Evolutionary conservation across 2,113 vertebrate species (phyloP), one percentile per base, ranked within the genome.

Genomic region (Isurus oxyrinchus): DNA sequence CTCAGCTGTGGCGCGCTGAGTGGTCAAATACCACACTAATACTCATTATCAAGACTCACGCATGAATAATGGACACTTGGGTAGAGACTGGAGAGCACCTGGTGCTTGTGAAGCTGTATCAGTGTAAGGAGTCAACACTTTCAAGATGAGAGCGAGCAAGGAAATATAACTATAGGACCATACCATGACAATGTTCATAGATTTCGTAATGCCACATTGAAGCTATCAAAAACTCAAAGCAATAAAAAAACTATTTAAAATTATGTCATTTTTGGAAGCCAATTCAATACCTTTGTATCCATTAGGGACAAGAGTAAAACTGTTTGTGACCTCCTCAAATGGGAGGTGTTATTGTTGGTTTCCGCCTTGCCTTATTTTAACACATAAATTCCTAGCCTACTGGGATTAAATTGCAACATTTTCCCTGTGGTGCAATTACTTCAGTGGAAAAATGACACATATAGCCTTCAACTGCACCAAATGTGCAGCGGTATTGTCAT

Each of bases 321-420:
- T 53, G 87, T 57, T 90, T 57, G 13, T 57, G 53, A 84, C 14
- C n/a, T 40, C 81, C 16, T 95, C 66, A 95, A 66, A 72, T 4
- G 13, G 66, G 49, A 95, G 23, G 23, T 6, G 25, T 35, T 44
- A 40, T 21, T 63, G 61, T 63, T 66, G 63, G 10, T 55, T 72
- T 95, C 66, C 44, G 53, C 44, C 49, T 35, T 55, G 5, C 14
- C 67, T 55, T 95, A 31, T 53, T 53, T 66, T 40, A 40, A 72
- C 5, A 21, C 49, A 95, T 23, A 95, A 10, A 31, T 76, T 95
- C 44, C 49, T 19, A 19, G 94, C 67, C 16, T 10, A 31, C 94
- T 95, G 94, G 67, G 94, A 72, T 55, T 72, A 94, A 63, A 63
- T 94, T 94, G 35, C 7, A 94, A 94, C n/a, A 72, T 25, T 76